phyloP scores from a whole-genome alignment of 2,888 invertebrate species.

The Temnothorax rugatulus region DNA sequence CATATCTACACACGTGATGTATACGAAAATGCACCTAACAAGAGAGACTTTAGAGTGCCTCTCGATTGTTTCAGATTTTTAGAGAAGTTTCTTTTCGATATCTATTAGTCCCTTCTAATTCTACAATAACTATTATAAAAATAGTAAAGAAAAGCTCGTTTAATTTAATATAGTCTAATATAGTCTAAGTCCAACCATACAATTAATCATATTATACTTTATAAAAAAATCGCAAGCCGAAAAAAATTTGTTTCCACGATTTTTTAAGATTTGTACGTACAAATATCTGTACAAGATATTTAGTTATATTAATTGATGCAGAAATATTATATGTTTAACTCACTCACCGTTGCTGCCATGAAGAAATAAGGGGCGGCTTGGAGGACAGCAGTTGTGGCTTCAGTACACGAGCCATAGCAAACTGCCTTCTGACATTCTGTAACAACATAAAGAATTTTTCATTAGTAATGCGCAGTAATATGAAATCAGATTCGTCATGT shows the following conservation, averaged over 20 bases:
- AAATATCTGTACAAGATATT: background rate
- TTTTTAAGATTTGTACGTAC: background rate
- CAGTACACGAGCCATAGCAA: constrained; percentile 77
- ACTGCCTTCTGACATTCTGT: constrained; percentile 73
- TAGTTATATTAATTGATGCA: constrained; percentile 18
- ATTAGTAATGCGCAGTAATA: background rate
- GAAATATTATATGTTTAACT: constrained; percentile 54
- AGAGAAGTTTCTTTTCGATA: background rate
- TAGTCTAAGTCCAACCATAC: background rate
- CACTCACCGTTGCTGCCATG: constrained; percentile 81
- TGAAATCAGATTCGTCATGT: background rate
- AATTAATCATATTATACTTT: background rate
- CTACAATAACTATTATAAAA: background rate
- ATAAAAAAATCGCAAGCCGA: background rate
- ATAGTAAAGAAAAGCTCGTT: background rate
- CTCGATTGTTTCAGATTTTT: background rate
- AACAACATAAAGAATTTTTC: constrained; percentile 51
- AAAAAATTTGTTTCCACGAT: background rate
- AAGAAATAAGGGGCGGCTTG: constrained; percentile 73
- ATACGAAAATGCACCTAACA: constrained; percentile 56
- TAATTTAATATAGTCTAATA: background rate
- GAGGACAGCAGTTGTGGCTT: constrained; percentile 71
- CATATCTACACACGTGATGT: constrained; percentile 4
- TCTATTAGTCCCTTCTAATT: background rate
- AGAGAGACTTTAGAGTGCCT: constrained; percentile 48